Evolutionary conservation across 2,797 vertebrate genomes (phyloP).

Genomic region (Cyclopterus lumpus): DNA sequence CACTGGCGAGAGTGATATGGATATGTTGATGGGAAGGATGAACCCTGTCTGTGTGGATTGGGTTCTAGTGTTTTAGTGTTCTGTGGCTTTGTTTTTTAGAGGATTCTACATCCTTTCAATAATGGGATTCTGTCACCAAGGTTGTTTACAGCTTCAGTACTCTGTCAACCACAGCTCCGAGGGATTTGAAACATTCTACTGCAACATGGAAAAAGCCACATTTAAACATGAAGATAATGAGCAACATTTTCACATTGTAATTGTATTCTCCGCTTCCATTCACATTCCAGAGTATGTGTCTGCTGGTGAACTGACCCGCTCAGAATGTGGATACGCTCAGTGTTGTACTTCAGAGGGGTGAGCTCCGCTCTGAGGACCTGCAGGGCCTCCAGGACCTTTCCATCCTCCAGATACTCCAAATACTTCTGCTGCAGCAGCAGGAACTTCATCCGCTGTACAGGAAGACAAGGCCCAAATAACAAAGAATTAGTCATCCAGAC

Average conservation of each 20-base stretch:
- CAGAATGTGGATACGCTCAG: conserved; percentile 95
- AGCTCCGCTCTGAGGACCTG: conserved; percentile 95
- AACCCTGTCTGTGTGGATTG: not conserved
- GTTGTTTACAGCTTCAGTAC: not conserved
- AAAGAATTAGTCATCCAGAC: not conserved
- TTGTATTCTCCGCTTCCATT: not conserved
- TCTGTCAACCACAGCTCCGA: not conserved
- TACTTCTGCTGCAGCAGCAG: conserved; percentile 98
- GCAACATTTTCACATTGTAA: not conserved
- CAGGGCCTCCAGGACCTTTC: conserved; percentile 96
- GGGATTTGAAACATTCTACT: not conserved
- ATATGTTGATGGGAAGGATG: not conserved
- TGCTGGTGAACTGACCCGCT: conserved; percentile 89
- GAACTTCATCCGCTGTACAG: conserved; percentile 95
- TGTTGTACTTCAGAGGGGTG: conserved; percentile 97
- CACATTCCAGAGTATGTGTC: not conserved
- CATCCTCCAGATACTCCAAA: conserved; percentile 97
- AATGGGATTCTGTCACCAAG: not conserved
- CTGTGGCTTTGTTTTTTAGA: not conserved
- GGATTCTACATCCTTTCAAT: not conserved
- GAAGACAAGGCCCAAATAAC: not conserved
- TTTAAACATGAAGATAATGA: not conserved
- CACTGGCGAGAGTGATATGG: not conserved
- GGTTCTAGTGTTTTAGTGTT: not conserved
- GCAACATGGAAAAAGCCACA: not conserved